Conservation (phyloP, 2,797 vertebrate species). For the Erpetoichthys calabaricus region DNA sequence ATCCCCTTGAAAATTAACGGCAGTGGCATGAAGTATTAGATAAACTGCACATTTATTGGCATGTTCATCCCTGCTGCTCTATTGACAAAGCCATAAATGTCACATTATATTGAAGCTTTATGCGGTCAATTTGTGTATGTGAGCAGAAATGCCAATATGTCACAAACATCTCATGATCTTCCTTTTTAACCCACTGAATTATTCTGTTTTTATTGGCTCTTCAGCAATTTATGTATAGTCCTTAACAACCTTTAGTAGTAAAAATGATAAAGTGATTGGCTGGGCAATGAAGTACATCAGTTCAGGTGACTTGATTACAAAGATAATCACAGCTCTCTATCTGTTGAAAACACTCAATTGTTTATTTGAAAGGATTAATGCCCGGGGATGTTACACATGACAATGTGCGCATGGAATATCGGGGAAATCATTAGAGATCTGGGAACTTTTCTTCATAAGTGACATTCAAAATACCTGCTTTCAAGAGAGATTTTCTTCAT, state of each 20-base stretch:
- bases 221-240: background rate
- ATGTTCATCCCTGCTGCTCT: background rate
- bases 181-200: background rate
- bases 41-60: background rate
- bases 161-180: background rate
- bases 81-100: background rate
- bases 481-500: no score
- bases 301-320: no score
- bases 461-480: no score
- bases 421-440: no score
- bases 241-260: background rate
- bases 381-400: no score
- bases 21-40: background rate
- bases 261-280: background rate
- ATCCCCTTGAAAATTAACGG: background rate
- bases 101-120: conserved; percentile 2
- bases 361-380: no score
- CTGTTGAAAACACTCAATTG: no score
- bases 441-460: no score
- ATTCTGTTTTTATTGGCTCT: background rate
- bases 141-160: conserved; percentile 2
- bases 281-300: background rate
- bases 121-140: conserved; percentile 1
- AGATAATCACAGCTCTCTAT: no score
- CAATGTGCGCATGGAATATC: no score